Evolutionary conservation across 2,888 invertebrate species (phyloP).

Genomic region (Saturnia pavonia): DNA sequence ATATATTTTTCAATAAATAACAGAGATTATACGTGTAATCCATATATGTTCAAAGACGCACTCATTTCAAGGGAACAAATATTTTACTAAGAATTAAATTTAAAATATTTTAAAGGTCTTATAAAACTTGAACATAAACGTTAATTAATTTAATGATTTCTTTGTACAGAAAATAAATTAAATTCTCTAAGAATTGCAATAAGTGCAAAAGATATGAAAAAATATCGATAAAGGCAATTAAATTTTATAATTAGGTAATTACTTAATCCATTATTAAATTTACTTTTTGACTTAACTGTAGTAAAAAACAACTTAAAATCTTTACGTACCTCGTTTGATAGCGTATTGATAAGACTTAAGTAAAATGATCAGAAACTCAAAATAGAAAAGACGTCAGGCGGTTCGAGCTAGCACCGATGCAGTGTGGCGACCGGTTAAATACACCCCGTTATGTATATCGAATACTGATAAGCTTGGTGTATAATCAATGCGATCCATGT

Average conservation of each 20-base stretch:
- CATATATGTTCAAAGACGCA: no score
- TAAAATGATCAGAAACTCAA: background rate
- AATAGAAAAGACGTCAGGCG: background rate
- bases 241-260: background rate
- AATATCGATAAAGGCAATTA: background rate
- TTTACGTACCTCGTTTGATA: background rate
- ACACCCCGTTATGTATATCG: conserved; percentile 3
- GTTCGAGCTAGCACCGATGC: background rate
- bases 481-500: conserved; percentile 7
- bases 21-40: no score
- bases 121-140: no score
- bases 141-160: background rate
- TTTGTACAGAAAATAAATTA: background rate
- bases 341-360: background rate
- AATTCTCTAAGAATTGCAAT: background rate
- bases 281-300: background rate
- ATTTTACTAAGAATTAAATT: no score
- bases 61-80: no score
- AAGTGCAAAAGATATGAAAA: background rate
- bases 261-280: background rate
- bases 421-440: background rate
- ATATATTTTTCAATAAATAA: no score
- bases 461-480: conserved; percentile 12
- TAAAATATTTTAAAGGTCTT: background rate
- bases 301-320: background rate